A percentile compares a stretch with the other conserved stretches of the same genome.
Evolutionary conservation across 2,888 invertebrate species (phyloP).

Genomic region (Eristalinus aeneus): DNA sequence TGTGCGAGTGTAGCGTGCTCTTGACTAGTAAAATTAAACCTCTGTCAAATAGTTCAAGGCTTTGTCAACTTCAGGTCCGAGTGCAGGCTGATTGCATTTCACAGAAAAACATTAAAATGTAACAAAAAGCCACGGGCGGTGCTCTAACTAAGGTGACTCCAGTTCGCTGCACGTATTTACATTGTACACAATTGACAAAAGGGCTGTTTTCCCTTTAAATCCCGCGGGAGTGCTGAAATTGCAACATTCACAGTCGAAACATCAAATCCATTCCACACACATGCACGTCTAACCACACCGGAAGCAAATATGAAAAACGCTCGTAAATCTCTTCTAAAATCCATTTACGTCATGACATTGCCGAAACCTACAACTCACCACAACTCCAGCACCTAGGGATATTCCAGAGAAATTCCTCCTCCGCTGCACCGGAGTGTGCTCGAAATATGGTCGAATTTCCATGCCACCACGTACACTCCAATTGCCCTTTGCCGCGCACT

Average conservation of each 20-base stretch:
- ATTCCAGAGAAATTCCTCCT: constrained; percentile 74
- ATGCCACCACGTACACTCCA: constrained; percentile 74
- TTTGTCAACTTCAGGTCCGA: too few relatives aligned
- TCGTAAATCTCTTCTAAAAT: constrained; percentile 63
- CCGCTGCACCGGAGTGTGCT: constrained; percentile 72
- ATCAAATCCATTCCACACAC: background rate
- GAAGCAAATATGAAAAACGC: background rate
- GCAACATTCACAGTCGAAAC: background rate
- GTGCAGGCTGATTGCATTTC: too few relatives aligned
- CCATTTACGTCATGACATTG: constrained; percentile 17
- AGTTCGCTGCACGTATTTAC: too few relatives aligned
- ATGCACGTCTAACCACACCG: background rate
- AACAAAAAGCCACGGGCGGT: too few relatives aligned
- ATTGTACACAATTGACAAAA: too few relatives aligned
- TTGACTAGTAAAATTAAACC: too few relatives aligned
- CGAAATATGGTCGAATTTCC: constrained; percentile 64
- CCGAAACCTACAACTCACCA: constrained; percentile 67
- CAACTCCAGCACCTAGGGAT: constrained; percentile 73
- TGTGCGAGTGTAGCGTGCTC: too few relatives aligned
- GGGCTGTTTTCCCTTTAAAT: too few relatives aligned
- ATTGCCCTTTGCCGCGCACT: constrained; percentile 73
- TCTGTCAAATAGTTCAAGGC: too few relatives aligned
- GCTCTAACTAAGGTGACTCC: too few relatives aligned
- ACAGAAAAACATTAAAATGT: too few relatives aligned
- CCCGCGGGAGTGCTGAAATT: background rate